Evolutionary conservation across 37 sponge, comb jelly and placozoan genomes (phyloP).

Genomic region (Bolinopsis microptera): DNA sequence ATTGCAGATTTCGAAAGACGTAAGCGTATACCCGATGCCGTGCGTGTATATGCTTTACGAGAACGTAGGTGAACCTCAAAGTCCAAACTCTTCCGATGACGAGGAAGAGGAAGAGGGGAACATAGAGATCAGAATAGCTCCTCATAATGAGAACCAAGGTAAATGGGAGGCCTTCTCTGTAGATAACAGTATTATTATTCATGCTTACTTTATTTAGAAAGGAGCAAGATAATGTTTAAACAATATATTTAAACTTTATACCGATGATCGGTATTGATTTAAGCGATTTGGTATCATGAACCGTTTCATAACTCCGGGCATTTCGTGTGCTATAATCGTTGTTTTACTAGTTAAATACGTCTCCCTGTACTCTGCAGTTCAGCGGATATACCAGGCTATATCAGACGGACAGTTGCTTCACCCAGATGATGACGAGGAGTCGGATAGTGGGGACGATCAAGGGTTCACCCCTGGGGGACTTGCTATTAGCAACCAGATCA

Average conservation of each 20-base stretch:
- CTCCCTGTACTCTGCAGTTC: neutral
- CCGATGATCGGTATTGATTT: no score
- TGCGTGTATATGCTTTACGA: slow-evolving; percentile 64
- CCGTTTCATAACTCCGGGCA: no score
- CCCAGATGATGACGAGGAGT: slow-evolving; percentile 5
- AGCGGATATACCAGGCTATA: neutral
- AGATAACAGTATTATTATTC: no score
- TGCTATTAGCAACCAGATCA: slow-evolving; percentile 20
- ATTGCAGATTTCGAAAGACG: slow-evolving; percentile 52
- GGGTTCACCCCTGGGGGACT: neutral
- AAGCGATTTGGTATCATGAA: no score
- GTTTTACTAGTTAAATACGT: no score
- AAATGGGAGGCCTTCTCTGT: no score
- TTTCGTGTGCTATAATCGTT: no score
- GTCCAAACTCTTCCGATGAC: neutral
- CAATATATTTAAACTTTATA: no score
- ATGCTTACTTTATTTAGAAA: no score
- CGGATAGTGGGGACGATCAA: neutral
- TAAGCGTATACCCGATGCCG: neutral
- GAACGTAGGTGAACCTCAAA: neutral
- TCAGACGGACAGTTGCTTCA: slow-evolving; percentile 44
- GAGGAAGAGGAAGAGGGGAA: slow-evolving; percentile 30
- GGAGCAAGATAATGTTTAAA: no score
- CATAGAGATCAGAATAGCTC: slow-evolving; percentile 59
- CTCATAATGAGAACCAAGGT: neutral